Evolutionary conservation across 2,797 vertebrate genomes (phyloP), one percentile per base, ranked within the genome.

Genomic region (Eidolon dupreanum): DNA sequence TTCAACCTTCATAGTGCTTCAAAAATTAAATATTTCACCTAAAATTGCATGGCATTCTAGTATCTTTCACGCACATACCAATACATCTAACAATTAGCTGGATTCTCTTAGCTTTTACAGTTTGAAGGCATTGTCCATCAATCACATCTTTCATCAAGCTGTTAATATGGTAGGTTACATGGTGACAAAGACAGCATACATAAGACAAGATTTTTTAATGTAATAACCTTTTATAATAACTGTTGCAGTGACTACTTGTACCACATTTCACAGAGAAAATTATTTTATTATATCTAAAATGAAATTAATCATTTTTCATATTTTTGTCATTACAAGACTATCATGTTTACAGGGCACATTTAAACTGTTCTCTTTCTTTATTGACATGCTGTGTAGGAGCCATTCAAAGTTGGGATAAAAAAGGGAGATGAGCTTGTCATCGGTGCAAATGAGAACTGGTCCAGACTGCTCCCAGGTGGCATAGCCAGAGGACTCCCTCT

Each of bases 401-500:
- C 82, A 57, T 88, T 93, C 51, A 26, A 55, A 95, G 36, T 68
- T 83, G 81, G 36, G 28, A 5, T 68, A 81, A 59, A 85, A 31
- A 86, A 9, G 53, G 20, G 66, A 22, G 53, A 81, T 78, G 92
- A 95, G 88, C 66, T 94, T 84, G 12, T 97, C 70, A 43, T 83
- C 97, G 93, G 88, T 96, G 92, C 26, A 94, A 74, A 90, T 65
- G 41, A 26, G 90, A 89, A 91, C 24, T 86, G 43, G 79, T 96
- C 65, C 77, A 96, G 94, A 66, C 96, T 51, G 83, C 97, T 91
- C 70, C 92, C 63, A 95, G 90, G 83, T 95, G 95, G 94, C 93
- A 89, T 96, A 98, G 97, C 96, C 96, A 96, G 97, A 98, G 95
- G 96, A 97, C 93, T 98, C 97, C 93, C 97, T 98, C 97, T 98